These are phyloP conservation scores for Epiblema foenella DNA, from an alignment of 2,888 invertebrate species.

Conservation along the genomic window DNA sequence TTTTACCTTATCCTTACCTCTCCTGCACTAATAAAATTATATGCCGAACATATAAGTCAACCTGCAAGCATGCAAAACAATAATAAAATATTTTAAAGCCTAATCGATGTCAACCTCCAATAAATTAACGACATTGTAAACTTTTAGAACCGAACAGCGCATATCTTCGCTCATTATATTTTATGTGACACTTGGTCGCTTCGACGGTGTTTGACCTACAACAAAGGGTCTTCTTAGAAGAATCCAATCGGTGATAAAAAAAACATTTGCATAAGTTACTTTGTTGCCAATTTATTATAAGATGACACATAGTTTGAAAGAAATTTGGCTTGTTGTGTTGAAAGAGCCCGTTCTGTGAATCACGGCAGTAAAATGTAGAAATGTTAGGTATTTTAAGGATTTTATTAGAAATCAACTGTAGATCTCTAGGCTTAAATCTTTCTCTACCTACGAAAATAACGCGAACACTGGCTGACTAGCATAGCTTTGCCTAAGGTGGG, in stretches of 20 bases:
- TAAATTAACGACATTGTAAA: conserved; percentile 70
- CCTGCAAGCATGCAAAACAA: not conserved
- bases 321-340: conserved; percentile 27
- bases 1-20: not conserved
- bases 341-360: conserved; percentile 33
- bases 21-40: not conserved
- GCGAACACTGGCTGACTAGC: no score
- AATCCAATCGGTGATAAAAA: conserved; percentile 64
- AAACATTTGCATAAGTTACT: conserved; percentile 66
- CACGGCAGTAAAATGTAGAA: conserved; percentile 12
- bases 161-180: conserved; percentile 60
- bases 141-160: conserved; percentile 34
- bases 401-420: not conserved
- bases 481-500: not conserved
- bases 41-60: not conserved
- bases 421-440: not conserved
- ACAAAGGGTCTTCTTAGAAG: conserved; percentile 76
- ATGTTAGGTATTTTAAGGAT: not conserved
- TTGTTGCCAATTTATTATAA: conserved; percentile 55
- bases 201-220: conserved; percentile 33
- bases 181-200: conserved; percentile 74
- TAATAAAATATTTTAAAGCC: conserved; percentile 24
- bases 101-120: conserved; percentile 56
- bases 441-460: not conserved
- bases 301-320: conserved; percentile 47